These are phyloP conservation scores for Glareola pratincola DNA, from an alignment of 2,113 vertebrate genomes.

Conservation along the genomic window DNA sequence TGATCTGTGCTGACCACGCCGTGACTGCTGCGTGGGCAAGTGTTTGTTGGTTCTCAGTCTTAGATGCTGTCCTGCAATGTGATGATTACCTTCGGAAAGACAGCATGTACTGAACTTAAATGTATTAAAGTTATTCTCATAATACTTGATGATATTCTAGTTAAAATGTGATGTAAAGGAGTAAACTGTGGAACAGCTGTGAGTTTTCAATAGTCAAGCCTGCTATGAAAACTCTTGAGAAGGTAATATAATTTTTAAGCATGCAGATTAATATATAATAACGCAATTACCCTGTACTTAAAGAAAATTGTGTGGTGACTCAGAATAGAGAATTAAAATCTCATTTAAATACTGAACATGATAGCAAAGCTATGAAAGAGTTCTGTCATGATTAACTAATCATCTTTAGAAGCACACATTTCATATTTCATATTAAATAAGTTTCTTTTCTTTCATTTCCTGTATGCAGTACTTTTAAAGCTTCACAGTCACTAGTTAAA, in stretches of 20 bases:
- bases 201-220: background rate
- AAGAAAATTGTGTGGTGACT: background rate
- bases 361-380: background rate
- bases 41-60: background rate
- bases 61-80: background rate
- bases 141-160: background rate
- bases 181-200: background rate
- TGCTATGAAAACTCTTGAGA: background rate
- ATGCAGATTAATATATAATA: background rate
- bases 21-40: background rate
- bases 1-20: background rate
- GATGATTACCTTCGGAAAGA: background rate
- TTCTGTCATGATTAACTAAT: background rate
- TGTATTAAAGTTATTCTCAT: background rate
- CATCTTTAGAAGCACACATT: background rate
- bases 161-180: background rate
- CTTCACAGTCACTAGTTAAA: background rate
- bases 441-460: background rate
- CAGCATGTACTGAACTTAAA: background rate
- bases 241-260: background rate
- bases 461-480: background rate
- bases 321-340: background rate
- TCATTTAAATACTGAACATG: background rate
- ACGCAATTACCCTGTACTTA: background rate
- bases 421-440: background rate